Base-by-base conservation (phyloP, 2,797 vertebrate genomes). In the Ceyx erithaca region DNA sequence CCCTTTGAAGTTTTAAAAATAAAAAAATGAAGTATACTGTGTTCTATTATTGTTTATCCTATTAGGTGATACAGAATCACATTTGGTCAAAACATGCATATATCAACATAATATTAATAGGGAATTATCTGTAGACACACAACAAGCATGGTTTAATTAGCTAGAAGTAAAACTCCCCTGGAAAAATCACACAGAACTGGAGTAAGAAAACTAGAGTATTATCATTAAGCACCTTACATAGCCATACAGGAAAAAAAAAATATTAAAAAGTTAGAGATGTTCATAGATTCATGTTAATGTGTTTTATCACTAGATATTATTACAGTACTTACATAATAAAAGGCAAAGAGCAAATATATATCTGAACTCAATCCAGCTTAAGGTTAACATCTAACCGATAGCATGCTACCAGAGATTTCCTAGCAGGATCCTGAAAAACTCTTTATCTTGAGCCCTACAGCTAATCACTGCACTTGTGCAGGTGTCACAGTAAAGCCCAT, bases 261-360 rank as follows among this genome's bases (percentile, higher is more conserved):
- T 10, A 77, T 41, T 54, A 25, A 58, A 55, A 58, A 5, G 5
- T 57, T 77, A 17, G 21, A 67, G 31, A 18, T 71, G n/a, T 37
- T 37, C 37, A 37, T 37, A 13, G 37, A 37, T 37, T 37, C 37
- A 37, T 37, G 37, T 22, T 63, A 7, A 21, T 30, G 3, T 11
- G 31, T 83, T 88, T 73, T 78, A 93, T 80, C 37, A 49, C 13
- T 76, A 33, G 7, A 2, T 52, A 45, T 46, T 51, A 76, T 63
- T 79, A 59, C 12, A 55, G 16, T 33, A 75, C 15, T 70, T 52
- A 28, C 15, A 25, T 66, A 70, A 30, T 8, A 9, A 85, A 75
- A 72, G 92, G 23, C 85, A 89, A 94, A 89, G 76, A 95, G 45
- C 76, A 91, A 92, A 68, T 8, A 22, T 13, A 3, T 78, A 91